These are phyloP conservation scores for Erythrocebus patas DNA, from an alignment of 2,113 vertebrate species.

Conservation along the genomic window DNA sequence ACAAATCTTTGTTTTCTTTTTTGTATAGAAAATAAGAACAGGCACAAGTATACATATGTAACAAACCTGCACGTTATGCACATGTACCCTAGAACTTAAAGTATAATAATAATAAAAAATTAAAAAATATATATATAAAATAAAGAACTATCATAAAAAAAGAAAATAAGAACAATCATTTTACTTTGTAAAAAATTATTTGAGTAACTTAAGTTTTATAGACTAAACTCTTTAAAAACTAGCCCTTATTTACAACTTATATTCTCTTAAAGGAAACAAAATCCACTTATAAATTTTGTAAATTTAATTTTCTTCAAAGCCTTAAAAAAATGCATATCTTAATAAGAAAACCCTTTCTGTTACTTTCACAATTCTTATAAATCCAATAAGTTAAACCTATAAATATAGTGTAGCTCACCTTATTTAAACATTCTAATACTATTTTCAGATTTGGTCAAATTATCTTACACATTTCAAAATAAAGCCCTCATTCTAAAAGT, in stretches of 20 bases:
- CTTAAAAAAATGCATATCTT: background rate
- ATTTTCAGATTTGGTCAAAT: background rate
- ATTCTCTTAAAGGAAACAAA: background rate
- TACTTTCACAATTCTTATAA: background rate
- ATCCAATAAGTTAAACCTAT: background rate
- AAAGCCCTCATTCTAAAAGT: background rate
- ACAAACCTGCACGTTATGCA: too few species aligned
- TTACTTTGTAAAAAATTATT: background rate
- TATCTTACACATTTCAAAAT: slow-evolving; percentile 23
- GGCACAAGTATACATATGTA: too few species aligned
- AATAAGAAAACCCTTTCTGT: background rate
- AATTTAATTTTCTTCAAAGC: slow-evolving; percentile 13
- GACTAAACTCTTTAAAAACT: background rate
- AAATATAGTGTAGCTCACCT: background rate
- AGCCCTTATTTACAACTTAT: background rate
- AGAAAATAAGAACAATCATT: background rate
- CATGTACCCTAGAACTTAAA: too few species aligned
- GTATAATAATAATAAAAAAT: too few species aligned
- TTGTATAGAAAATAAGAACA: background rate
- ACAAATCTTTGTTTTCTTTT: background rate
- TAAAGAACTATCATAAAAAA: too few species aligned
- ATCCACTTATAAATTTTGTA: slow-evolving; percentile 4
- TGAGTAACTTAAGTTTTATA: background rate
- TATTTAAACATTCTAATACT: slow-evolving; percentile 32
- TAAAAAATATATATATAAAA: too few species aligned